These are phyloP conservation scores for Gari tellinella DNA, from an alignment of 2,888 invertebrate genomes.

Conservation along the genomic window DNA sequence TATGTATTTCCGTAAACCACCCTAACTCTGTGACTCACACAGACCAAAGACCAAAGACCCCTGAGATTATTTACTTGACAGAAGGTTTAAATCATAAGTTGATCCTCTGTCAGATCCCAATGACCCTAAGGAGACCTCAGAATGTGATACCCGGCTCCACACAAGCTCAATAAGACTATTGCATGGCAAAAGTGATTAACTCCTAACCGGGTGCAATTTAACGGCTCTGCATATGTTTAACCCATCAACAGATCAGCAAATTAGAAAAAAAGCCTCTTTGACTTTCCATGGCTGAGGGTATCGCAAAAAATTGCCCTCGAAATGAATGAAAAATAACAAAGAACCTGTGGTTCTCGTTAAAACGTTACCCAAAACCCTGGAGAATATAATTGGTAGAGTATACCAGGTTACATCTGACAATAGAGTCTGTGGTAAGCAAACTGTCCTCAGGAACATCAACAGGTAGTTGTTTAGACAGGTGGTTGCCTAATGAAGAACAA, in stretches of 20 bases:
- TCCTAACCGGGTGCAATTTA: neutral
- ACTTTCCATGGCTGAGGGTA: too few species aligned
- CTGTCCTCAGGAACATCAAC: too few species aligned
- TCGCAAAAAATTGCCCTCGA: too few species aligned
- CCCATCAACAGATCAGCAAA: constrained; percentile 34
- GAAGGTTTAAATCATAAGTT: constrained; percentile 28
- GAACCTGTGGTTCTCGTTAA: constrained; percentile 11
- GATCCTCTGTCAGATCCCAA: constrained; percentile 19
- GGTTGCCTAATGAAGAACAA: too few species aligned
- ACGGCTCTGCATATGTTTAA: constrained; percentile 17
- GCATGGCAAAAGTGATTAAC: constrained; percentile 8
- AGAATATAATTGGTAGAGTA: constrained; percentile 23
- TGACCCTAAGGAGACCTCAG: constrained; percentile 20
- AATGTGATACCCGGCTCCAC: neutral
- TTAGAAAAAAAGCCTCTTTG: neutral
- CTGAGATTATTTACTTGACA: constrained; percentile 1
- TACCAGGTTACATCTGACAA: constrained; percentile 28
- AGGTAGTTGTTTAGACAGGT: too few species aligned
- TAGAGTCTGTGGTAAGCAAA: too few species aligned
- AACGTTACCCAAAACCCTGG: constrained; percentile 11
- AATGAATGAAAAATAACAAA: neutral
- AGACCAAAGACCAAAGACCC: neutral
- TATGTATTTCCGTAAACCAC: too few species aligned
- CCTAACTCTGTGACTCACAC: too few species aligned
- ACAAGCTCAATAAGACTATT: neutral